Evolutionary conservation across 2,113 vertebrate genomes (phyloP).

Genomic region (Nannobrachium achirus): DNA sequence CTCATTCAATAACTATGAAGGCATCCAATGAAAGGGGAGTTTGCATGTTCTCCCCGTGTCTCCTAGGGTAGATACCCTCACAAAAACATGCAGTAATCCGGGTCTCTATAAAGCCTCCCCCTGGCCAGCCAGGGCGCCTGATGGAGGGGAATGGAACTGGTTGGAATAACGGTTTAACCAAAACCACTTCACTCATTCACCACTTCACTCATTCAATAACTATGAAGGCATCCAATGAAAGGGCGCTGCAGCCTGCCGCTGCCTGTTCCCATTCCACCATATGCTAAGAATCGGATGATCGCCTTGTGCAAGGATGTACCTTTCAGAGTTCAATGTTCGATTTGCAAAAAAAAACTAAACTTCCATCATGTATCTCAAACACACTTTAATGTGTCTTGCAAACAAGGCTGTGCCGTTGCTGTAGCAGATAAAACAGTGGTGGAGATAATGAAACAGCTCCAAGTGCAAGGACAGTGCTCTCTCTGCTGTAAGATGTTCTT

Average conservation of each 20-base stretch:
- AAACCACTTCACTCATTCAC: too few relatives aligned
- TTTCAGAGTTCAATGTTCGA: slow-evolving; percentile 88
- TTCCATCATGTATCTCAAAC: slow-evolving; percentile 90
- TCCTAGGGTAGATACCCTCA: too few relatives aligned
- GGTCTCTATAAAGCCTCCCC: too few relatives aligned
- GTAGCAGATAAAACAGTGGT: slow-evolving; percentile 84
- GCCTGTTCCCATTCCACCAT: slow-evolving; percentile 89
- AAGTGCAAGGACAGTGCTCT: slow-evolving; percentile 82
- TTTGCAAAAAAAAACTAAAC: slow-evolving; percentile 83
- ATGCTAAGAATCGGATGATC: slow-evolving; percentile 88
- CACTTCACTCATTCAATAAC: slow-evolving; percentile 80
- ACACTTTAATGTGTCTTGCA: slow-evolving; percentile 93
- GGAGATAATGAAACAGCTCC: slow-evolving; percentile 86
- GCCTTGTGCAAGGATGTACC: slow-evolving; percentile 87
- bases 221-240: slow-evolving; percentile 64
- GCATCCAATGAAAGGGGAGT: slow-evolving; percentile 66
- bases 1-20: slow-evolving; percentile 69
- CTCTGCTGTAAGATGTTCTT: slow-evolving; percentile 83
- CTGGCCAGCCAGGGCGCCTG: too few relatives aligned
- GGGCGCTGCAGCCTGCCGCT: too few relatives aligned
- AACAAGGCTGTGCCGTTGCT: slow-evolving; percentile 87
- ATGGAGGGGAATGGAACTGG: too few relatives aligned
- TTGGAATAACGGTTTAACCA: too few relatives aligned
- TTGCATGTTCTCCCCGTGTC: too few relatives aligned
- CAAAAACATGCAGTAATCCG: too few relatives aligned